A percentile compares a stretch with the other conserved stretches of the same genome.
phyloP scores from a whole-genome alignment of 2,888 invertebrate genomes.

The Neocrepidodera transversa region DNA sequence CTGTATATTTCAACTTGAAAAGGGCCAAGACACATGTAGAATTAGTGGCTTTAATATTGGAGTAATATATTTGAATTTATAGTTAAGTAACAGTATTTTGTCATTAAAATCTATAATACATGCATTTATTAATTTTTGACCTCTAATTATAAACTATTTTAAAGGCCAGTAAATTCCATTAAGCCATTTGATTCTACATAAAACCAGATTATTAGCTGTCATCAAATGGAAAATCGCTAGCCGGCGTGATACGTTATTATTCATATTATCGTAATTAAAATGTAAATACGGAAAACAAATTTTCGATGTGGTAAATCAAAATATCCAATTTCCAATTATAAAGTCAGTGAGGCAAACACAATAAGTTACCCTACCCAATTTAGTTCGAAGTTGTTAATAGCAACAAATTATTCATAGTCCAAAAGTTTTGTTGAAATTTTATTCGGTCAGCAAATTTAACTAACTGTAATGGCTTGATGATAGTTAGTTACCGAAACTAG shows the following conservation, averaged over 20 bases:
- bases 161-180: too few relatives aligned
- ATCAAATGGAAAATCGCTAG: not conserved
- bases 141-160: too few relatives aligned
- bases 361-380: constrained; percentile 23
- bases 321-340: constrained; percentile 34
- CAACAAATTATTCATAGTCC: constrained; percentile 24
- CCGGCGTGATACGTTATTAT: constrained; percentile 21
- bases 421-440: constrained; percentile 27
- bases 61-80: too few relatives aligned
- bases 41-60: too few relatives aligned
- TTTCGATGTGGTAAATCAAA: constrained; percentile 32
- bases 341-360: constrained; percentile 24
- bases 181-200: not conserved
- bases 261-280: constrained; percentile 32
- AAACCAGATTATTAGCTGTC: not conserved
- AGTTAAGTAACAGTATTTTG: too few relatives aligned
- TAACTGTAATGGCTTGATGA: too few relatives aligned
- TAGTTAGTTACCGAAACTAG: too few relatives aligned
- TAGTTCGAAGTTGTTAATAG: constrained; percentile 21
- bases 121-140: too few relatives aligned
- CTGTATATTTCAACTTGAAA: too few relatives aligned
- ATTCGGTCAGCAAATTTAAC: too few relatives aligned
- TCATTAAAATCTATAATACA: too few relatives aligned
- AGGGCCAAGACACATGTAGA: too few relatives aligned
- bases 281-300: constrained; percentile 37